Percentiles rank a stretch among this genome's conserved stretches.
Evolutionary conservation across 2,888 invertebrate genomes (phyloP).

Genomic region (Noctua pronuba): DNA sequence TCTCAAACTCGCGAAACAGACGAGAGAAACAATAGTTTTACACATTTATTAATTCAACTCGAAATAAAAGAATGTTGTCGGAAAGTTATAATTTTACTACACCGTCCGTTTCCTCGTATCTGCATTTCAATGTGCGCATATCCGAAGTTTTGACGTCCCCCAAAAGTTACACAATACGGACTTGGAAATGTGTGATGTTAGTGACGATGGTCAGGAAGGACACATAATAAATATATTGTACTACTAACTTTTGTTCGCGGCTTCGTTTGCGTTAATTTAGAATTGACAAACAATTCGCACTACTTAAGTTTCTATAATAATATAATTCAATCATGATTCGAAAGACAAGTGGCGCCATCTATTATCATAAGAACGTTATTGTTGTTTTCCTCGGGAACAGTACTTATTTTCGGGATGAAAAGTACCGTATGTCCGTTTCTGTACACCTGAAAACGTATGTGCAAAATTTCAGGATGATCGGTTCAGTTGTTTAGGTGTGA

Average conservation of each 20-base stretch:
- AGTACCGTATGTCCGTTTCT: too few species aligned
- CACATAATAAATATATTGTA: not conserved
- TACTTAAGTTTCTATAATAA: too few species aligned
- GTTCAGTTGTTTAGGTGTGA: too few species aligned
- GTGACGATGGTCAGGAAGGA: conserved; percentile 36
- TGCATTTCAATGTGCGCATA: conserved; percentile 55
- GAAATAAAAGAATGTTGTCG: conserved; percentile 21
- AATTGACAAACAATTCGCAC: too few species aligned
- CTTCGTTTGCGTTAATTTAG: too few species aligned
- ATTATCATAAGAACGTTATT: too few species aligned
- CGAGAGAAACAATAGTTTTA: not conserved
- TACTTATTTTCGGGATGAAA: too few species aligned
- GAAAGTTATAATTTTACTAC: conserved; percentile 46
- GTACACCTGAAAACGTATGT: too few species aligned
- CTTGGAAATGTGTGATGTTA: conserved; percentile 35
- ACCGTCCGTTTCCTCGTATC: conserved; percentile 33
- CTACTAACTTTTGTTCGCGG: not conserved
- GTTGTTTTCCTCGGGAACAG: too few species aligned
- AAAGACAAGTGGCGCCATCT: too few species aligned
- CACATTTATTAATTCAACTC: conserved; percentile 20
- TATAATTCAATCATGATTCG: too few species aligned
- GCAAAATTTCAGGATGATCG: too few species aligned
- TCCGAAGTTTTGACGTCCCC: conserved; percentile 47
- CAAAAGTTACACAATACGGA: conserved; percentile 57
- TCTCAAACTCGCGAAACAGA: not conserved